A percentile compares a stretch with the other conserved stretches of the same genome.
These are phyloP conservation scores for Megatriorchis doriae DNA, from an alignment of 2,113 vertebrate species.

Conservation along the genomic window DNA sequence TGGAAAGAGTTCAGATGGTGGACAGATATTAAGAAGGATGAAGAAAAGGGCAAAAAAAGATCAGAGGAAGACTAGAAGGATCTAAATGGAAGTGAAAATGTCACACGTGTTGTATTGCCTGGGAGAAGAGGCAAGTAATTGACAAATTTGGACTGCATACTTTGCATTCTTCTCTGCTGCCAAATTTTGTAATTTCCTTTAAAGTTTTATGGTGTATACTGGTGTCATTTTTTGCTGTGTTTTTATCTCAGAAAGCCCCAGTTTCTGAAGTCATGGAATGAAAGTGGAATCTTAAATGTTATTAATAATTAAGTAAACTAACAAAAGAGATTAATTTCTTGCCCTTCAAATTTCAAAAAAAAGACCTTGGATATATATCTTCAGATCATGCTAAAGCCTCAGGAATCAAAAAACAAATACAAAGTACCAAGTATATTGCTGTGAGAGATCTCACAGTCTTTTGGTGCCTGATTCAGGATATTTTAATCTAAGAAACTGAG, in stretches of 20 bases:
- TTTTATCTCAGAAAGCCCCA: not conserved
- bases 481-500: not conserved
- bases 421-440: not conserved
- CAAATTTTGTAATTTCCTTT: not conserved
- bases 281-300: not conserved
- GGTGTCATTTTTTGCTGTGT: not conserved
- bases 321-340: not conserved
- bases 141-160: not conserved
- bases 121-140: not conserved
- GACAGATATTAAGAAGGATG: not conserved
- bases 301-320: not conserved
- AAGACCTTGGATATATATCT: not conserved
- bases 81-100: not conserved
- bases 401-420: not conserved
- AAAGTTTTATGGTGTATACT: not conserved
- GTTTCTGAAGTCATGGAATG: not conserved
- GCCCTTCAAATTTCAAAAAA: not conserved
- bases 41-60: not conserved
- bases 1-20: not conserved
- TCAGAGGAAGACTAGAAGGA: not conserved
- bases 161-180: not conserved
- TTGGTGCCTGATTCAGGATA: not conserved
- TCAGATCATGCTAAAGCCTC: not conserved
- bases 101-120: not conserved
- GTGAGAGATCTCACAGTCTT: not conserved